These are phyloP conservation scores for Cepaea nemoralis DNA, from an alignment of 1,140 invertebrate genomes.

Conservation along the genomic window DNA sequence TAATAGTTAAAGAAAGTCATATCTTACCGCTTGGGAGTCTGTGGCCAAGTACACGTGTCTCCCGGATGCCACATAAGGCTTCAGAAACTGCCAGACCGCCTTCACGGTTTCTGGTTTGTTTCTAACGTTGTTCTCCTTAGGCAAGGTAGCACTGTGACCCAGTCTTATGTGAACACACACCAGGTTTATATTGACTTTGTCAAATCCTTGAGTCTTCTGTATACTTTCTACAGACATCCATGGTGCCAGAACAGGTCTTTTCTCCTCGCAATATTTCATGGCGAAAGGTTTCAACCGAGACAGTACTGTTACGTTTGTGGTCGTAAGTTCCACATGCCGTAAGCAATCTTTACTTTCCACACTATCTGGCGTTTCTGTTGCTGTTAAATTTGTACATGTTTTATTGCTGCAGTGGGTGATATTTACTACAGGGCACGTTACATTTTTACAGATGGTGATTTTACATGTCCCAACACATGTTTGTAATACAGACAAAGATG, in stretches of 20 bases:
- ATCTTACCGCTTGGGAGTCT: background rate
- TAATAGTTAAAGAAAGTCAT: too few species aligned
- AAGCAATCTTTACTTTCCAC: background rate
- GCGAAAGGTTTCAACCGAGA: background rate
- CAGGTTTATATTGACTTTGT: constrained; percentile 1
- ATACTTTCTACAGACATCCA: background rate
- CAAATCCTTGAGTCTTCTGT: background rate
- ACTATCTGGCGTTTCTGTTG: background rate
- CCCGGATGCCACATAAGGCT: background rate
- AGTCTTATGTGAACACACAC: constrained; percentile 19
- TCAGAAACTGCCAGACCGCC: background rate
- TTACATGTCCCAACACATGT: background rate
- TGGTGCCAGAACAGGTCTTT: background rate
- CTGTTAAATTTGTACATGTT: background rate
- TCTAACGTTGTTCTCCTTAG: constrained; percentile 2
- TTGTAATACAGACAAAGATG: background rate
- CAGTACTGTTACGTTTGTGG: background rate
- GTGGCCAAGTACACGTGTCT: background rate
- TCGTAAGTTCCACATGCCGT: background rate
- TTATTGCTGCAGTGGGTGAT: background rate
- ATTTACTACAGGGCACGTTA: background rate
- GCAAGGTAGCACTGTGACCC: background rate
- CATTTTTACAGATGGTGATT: background rate
- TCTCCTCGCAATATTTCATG: background rate
- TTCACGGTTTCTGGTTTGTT: background rate